Conservation (phyloP, 2,888 invertebrate species). For the Epirrita christyi region DNA sequence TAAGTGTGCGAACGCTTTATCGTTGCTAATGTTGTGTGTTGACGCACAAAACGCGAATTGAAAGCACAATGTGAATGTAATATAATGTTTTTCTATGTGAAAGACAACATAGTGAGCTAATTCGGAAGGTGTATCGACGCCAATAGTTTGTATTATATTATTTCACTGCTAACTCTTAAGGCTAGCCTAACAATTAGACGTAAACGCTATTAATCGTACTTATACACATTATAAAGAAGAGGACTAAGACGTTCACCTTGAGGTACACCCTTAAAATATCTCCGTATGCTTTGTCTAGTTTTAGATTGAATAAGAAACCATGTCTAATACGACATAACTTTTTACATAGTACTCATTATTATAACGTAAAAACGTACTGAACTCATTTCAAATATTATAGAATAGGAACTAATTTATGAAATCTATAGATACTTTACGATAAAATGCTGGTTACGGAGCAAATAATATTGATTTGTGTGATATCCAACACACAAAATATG, state of each 20-base stretch:
- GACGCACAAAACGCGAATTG: slow-evolving; percentile 66
- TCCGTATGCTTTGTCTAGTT: slow-evolving; percentile 32
- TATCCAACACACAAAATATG: slow-evolving; percentile 32
- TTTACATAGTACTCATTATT: slow-evolving; percentile 44
- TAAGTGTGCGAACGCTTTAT: slow-evolving; percentile 49
- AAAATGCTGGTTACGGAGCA: slow-evolving; percentile 75
- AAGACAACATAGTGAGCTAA: slow-evolving; percentile 82
- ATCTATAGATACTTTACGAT: slow-evolving; percentile 48
- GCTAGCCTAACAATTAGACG: slow-evolving; percentile 47
- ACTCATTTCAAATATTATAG: slow-evolving; percentile 52
- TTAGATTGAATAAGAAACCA: slow-evolving; percentile 34
- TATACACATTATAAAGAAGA: slow-evolving; percentile 25
- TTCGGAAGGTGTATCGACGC: slow-evolving; percentile 53
- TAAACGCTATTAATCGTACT: slow-evolving; percentile 38
- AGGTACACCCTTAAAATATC: slow-evolving; percentile 35
- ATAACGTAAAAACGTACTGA: slow-evolving; percentile 58
- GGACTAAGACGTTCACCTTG: slow-evolving; percentile 33
- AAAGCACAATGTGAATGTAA: slow-evolving; percentile 61
- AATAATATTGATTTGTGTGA: slow-evolving; percentile 39
- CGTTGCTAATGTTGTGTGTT: slow-evolving; percentile 56
- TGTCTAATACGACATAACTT: slow-evolving; percentile 40
- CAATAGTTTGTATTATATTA: slow-evolving; percentile 59
- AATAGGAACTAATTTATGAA: slow-evolving; percentile 42
- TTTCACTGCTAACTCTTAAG: slow-evolving; percentile 53
- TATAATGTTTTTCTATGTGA: slow-evolving; percentile 72